These are phyloP conservation scores for Papilio aristodemus DNA, from an alignment of 1,140 invertebrate species.

Conservation along the genomic window DNA sequence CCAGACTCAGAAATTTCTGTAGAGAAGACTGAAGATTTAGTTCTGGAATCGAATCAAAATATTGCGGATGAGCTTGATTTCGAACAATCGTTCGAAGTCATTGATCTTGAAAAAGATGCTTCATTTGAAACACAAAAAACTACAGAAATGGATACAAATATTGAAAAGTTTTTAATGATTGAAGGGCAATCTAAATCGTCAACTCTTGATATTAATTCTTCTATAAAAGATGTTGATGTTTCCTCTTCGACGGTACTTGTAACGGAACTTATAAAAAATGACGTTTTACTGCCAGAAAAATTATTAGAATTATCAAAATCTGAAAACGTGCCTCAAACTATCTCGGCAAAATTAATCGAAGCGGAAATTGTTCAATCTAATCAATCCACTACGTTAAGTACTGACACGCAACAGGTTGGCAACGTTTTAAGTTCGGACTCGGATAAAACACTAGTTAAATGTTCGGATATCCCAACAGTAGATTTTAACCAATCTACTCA, in stretches of 20 bases:
- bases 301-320: constrained; percentile 10
- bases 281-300: neutral
- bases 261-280: neutral
- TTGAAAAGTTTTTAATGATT: constrained; percentile 8
- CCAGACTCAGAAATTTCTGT: neutral
- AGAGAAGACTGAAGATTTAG: constrained; percentile 10
- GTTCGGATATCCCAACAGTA: constrained; percentile 5
- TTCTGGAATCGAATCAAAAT: constrained; percentile 14
- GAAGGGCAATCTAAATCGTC: neutral
- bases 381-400: constrained; percentile 13
- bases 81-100: constrained; percentile 39
- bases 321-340: constrained; percentile 42
- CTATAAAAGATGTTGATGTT: constrained; percentile 4
- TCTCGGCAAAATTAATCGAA: constrained; percentile 47
- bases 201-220: neutral
- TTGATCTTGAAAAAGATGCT: constrained; percentile 36
- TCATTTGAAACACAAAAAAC: constrained; percentile 5
- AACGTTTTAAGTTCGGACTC: constrained; percentile 40
- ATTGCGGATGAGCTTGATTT: constrained; percentile 33
- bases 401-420: constrained; percentile 39
- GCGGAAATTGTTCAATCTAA: constrained; percentile 39
- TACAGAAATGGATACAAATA: constrained; percentile 2
- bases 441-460: neutral
- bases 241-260: neutral
- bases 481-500: constrained; percentile 23